Conservation (phyloP, 1,140 invertebrate genomes). For the Laupala kohalensis region DNA sequence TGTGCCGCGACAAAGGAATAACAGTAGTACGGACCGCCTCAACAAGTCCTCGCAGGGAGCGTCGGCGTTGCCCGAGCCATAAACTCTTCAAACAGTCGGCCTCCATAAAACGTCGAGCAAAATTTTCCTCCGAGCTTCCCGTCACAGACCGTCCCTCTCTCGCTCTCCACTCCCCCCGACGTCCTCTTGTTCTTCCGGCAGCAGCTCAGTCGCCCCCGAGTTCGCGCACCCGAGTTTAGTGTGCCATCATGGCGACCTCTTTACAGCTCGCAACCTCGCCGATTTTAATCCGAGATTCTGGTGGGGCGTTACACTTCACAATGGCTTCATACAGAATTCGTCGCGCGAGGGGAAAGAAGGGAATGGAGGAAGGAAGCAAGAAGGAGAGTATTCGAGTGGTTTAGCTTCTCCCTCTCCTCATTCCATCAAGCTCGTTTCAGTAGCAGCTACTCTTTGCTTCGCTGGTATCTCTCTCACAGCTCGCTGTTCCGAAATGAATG, state of each 20-base stretch:
- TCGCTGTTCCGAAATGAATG: not conserved
- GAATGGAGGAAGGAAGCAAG: no score
- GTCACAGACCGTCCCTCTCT: no score
- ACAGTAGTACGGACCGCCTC: not conserved
- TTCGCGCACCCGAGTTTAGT: not conserved
- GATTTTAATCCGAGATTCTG: not conserved
- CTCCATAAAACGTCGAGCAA: not conserved
- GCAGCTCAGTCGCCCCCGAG: no score
- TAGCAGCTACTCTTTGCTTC: not conserved
- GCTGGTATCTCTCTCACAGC: not conserved
- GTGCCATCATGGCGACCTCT: not conserved
- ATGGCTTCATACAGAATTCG: not conserved
- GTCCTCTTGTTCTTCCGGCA: no score
- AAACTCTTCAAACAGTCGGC: not conserved
- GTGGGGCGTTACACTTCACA: not conserved
- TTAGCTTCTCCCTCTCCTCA: not conserved
- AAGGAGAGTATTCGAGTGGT: no score
- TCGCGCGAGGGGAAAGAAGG: no score
- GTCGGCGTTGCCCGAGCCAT: no score
- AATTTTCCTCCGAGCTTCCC: not conserved
- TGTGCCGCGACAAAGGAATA: not conserved
- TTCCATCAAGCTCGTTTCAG: not conserved
- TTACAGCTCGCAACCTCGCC: not conserved
- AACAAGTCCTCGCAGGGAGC: not conserved
- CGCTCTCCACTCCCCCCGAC: no score